Percentiles rank a stretch among this genome's conserved stretches.
Conservation (phyloP, 2,113 vertebrate genomes). For the Taxidea taxus region DNA sequence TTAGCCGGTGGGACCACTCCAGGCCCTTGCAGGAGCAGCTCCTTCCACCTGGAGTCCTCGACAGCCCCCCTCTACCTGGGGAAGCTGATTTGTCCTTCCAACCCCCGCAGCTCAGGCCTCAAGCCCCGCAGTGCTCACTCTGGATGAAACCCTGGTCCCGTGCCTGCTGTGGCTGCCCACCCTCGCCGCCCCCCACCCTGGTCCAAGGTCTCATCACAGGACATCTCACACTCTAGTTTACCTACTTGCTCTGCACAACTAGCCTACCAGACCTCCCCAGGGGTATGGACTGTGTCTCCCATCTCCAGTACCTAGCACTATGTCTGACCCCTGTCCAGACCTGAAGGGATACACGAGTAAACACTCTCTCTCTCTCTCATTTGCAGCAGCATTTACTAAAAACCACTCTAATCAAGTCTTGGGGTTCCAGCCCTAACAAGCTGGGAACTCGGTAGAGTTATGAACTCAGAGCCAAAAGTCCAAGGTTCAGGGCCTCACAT, state of each 20-base stretch:
- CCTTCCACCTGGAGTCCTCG: background rate
- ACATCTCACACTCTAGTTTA: rapidly evolving
- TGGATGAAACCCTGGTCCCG: background rate
- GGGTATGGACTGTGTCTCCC: background rate
- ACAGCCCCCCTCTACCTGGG: background rate
- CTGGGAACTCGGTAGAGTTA: background rate
- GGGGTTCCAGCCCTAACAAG: background rate
- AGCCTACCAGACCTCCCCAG: background rate
- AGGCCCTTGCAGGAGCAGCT: background rate
- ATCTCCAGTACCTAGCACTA: background rate
- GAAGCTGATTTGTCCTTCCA: background rate
- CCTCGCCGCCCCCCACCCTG: too few relatives aligned
- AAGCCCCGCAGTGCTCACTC: rapidly evolving
- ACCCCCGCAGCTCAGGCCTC: background rate
- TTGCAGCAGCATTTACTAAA: background rate
- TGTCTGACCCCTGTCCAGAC: background rate
- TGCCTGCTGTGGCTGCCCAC: too few relatives aligned
- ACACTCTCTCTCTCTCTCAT: background rate
- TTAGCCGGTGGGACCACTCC: background rate
- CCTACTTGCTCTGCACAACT: background rate
- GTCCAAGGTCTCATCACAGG: rapidly evolving
- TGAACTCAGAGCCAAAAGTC: background rate
- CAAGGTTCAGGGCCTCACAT: background rate
- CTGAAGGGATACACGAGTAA: background rate
- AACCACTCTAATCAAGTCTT: background rate